Evolutionary conservation across 2,797 vertebrate species (phyloP).

Genomic region (Morelia viridis): DNA sequence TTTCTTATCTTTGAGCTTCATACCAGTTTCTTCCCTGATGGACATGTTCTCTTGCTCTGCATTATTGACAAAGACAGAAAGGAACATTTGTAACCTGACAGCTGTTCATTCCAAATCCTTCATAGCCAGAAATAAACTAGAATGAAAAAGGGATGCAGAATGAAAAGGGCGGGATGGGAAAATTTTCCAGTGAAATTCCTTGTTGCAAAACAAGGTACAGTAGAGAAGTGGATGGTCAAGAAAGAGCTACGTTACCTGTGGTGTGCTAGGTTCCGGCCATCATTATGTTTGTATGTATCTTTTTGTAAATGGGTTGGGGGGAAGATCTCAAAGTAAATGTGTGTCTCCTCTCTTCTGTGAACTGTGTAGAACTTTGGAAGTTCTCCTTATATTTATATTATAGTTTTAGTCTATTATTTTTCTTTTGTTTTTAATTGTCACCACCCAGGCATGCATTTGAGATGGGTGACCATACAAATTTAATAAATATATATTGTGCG

Average conservation of each 20-base stretch:
- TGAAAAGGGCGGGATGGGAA: not conserved
- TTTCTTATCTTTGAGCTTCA: not conserved
- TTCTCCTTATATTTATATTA: not conserved
- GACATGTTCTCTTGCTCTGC: not conserved
- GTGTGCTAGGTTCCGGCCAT: not conserved
- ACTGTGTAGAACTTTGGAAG: not conserved
- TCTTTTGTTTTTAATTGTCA: not conserved
- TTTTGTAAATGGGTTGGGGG: not conserved
- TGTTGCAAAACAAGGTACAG: not conserved
- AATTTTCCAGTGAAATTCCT: not conserved
- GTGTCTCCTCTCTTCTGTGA: not conserved
- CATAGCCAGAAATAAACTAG: slow-evolving; percentile 1
- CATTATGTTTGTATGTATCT: not conserved
- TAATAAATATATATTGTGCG: not conserved
- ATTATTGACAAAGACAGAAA: not conserved
- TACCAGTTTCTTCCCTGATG: not conserved
- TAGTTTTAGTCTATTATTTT: not conserved
- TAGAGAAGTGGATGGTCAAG: not conserved
- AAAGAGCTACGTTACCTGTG: not conserved
- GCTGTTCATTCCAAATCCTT: not conserved
- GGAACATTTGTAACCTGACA: not conserved
- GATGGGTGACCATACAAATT: not conserved
- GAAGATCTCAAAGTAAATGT: too few relatives aligned
- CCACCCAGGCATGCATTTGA: not conserved
- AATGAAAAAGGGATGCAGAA: not conserved